Evolutionary conservation across 2,797 vertebrate genomes (phyloP).

Genomic region (Gallinago solitaria): DNA sequence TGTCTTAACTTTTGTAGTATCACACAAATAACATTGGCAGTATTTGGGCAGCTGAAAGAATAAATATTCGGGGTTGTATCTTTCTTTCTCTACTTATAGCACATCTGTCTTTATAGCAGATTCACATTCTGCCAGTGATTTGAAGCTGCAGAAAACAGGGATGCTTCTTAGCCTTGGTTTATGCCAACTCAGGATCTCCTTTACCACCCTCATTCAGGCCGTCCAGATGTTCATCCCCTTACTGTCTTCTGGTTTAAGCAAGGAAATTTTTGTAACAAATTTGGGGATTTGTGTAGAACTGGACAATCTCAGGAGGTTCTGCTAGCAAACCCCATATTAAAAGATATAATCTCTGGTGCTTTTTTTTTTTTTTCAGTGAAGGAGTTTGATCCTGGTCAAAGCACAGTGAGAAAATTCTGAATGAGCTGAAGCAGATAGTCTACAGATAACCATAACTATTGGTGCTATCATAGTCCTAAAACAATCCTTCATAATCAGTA

Average conservation of each 20-base stretch:
- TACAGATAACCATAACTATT: neutral
- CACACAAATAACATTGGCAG: neutral
- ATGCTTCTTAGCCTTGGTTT: neutral
- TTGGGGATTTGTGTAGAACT: neutral
- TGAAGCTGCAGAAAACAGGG: neutral
- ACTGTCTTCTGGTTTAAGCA: neutral
- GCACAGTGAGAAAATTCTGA: neutral
- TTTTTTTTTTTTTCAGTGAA: neutral
- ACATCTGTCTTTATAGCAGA: neutral
- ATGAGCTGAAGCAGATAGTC: neutral
- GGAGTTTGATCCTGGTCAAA: neutral
- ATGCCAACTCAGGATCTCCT: neutral
- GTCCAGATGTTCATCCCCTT: neutral
- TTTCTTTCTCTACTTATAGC: neutral
- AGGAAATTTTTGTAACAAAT: neutral
- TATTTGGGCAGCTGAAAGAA: neutral
- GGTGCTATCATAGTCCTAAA: neutral
- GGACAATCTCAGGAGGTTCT: neutral
- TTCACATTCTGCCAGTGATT: neutral
- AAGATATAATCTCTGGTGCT: neutral
- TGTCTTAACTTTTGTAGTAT: neutral
- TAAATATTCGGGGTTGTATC: neutral
- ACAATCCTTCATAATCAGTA: neutral
- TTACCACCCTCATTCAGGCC: neutral
- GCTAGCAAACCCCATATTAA: neutral